Evolutionary conservation across 2,113 vertebrate species (phyloP), one percentile per base, ranked within the genome.

Genomic region (Alexandromys fortis): DNA sequence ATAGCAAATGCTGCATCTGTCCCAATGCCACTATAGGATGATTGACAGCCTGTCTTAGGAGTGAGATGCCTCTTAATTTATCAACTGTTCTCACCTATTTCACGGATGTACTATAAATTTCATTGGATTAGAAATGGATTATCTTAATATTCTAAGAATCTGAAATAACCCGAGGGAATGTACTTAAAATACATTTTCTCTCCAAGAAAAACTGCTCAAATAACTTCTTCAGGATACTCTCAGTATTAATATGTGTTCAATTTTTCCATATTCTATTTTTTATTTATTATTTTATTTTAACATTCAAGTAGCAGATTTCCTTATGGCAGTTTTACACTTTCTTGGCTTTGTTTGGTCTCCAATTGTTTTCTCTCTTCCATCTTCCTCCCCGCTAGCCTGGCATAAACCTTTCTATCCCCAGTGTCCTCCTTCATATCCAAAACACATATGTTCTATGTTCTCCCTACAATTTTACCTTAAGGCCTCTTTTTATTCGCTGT

Each of bases 101-200:
- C 90, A 76, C 1, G 67, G 13, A 86, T 86, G 58, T n/a, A 35
- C 28, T 88, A 92, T 70, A 91, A 28, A 86, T 94, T 86, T 94
- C 58, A 76, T 10, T 61, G 4, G 35, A 76, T 73, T 85, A 78
- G 13, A 65, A 78, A 89, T 26, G 83, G 79, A 78, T 73, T 92
- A 13, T n/a, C 73, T 42, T 81, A 86, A 49, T 85, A 85, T 26
- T 49, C 12, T 9, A 94, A 92, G 90, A 0, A 90, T 9, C 9
- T 86, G 92, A 87, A 78, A 65, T 49, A 87, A 92, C 87, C 61
- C 67, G 76, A 24, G 90, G 35, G 11, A 86, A 96, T 89, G 26
- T 67, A 42, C 12, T 92, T 55, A 52, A 73, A 8, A n/a, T 11
- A 77, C 3, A 0, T 5, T 42, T 67, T 10, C 87, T 81, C 89